These are phyloP conservation scores for Incurvaria masculella DNA, from an alignment of 2,888 invertebrate species.

Conservation along the genomic window DNA sequence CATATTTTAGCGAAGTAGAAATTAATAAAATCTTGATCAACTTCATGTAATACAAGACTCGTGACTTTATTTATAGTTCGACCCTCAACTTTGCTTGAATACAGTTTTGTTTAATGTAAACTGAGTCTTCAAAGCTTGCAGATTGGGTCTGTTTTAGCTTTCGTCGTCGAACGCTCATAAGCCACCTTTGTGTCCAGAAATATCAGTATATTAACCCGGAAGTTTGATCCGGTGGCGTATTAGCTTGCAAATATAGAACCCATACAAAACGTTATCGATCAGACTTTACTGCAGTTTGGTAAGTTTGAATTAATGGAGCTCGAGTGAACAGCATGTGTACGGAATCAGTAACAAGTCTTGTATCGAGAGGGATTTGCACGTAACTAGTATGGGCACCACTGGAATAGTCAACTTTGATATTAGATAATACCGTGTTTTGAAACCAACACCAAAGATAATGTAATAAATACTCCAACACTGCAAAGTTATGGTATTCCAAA, in stretches of 20 bases:
- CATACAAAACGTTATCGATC: slow-evolving; percentile 55
- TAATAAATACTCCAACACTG: too few species aligned
- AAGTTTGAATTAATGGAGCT: slow-evolving; percentile 52
- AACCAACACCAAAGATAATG: too few species aligned
- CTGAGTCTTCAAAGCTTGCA: too few species aligned
- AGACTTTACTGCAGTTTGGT: slow-evolving; percentile 51
- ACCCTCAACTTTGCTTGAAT: too few species aligned
- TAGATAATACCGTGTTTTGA: too few species aligned
- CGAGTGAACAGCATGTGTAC: slow-evolving; percentile 38
- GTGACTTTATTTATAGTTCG: slow-evolving; percentile 32
- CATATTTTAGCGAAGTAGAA: too few species aligned
- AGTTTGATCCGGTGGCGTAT: slow-evolving; percentile 42
- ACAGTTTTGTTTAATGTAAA: too few species aligned
- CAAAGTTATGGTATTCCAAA: too few species aligned
- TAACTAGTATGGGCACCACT: too few species aligned
- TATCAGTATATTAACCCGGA: slow-evolving; percentile 38
- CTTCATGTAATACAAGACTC: slow-evolving; percentile 32
- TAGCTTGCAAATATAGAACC: slow-evolving; percentile 54
- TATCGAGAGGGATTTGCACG: slow-evolving; percentile 43
- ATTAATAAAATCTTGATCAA: slow-evolving; percentile 22
- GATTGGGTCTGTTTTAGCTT: slow-evolving; percentile 1
- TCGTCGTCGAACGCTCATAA: neutral
- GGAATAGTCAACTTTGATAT: too few species aligned
- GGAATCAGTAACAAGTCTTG: slow-evolving; percentile 36
- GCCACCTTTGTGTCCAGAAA: slow-evolving; percentile 27